Conservation (phyloP, 2,797 vertebrate genomes). For the Pseudochirops cupreus region DNA sequence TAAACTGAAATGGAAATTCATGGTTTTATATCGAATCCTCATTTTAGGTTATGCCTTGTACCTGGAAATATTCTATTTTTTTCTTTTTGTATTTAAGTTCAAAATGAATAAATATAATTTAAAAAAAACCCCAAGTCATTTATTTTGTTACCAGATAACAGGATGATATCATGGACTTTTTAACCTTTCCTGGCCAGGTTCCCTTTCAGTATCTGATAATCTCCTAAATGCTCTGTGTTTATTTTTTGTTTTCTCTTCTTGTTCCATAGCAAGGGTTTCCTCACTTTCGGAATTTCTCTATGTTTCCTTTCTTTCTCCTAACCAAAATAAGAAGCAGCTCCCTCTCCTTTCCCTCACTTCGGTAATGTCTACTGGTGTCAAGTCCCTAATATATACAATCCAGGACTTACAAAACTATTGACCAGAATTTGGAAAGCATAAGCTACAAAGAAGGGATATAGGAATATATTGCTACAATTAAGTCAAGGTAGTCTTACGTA, state of each 20-base stretch:
- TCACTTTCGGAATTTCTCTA: constrained; percentile 10
- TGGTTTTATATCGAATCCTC: not conserved
- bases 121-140: not conserved
- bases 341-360: not conserved
- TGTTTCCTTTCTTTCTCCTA: not conserved
- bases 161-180: not conserved
- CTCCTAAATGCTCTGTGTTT: not conserved
- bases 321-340: not conserved
- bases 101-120: not conserved
- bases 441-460: not conserved
- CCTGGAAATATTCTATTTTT: not conserved
- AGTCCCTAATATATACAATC: not conserved
- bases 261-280: not conserved
- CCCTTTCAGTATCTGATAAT: not conserved
- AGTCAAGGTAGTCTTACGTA: not conserved
- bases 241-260: not conserved
- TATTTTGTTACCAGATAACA: not conserved
- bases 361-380: not conserved
- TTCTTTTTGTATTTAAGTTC: not conserved
- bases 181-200: not conserved
- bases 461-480: not conserved
- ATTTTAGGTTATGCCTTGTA: not conserved
- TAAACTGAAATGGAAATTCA: not conserved
- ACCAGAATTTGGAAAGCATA: not conserved
- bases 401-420: not conserved